Evolutionary conservation across 2,888 invertebrate genomes (phyloP), one percentile per base, ranked within the genome.

Genomic region (Fragum fragum): DNA sequence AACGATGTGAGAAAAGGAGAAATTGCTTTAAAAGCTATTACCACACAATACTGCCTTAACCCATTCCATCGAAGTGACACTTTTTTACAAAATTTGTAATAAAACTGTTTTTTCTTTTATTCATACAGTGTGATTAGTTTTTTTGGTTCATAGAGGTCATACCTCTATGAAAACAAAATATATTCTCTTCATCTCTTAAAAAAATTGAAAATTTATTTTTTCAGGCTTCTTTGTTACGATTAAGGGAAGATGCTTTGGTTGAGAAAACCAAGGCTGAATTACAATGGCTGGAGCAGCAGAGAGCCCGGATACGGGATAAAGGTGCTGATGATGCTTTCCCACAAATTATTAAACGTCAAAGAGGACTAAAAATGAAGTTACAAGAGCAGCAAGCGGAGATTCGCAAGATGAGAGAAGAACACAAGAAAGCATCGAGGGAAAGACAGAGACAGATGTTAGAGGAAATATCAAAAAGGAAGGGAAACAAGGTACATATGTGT

Each of bases 211-310:
- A 36, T 36, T 36, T 36, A 36, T 6, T 23, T 32, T 66, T 32
- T 9, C 42, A 97, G 89, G 95, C 96, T 83, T 95, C 96, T 61
- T 94, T 97, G 57, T 95, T 97, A 63, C 96, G 96, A 92, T 95
- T 96, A 73, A 95, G 96, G 9, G 96, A 97, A 92, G 96, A 96
- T 90, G 96, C 96, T 0, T 93, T 97, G 73, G 95, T 96, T 53
- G 96, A 97, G 93, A 95, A 96, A 86, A 96, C 96, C 0, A 96
- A 96, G 92, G 95, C 96, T 0, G 96, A 96, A 93, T 94, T 96
- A 83, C 95, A 96, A 0, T 96, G 95, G 95, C 92, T 97, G 23
- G 96, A 97, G 92, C 96, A 96, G 68, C 96, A 97, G 90, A 96
- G 96, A 92, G 96, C 95, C 91, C 93, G 92, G 83, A 95, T 95